These are phyloP conservation scores for Apogon talboti DNA, from an alignment of 2,797 vertebrate genomes.

Conservation along the genomic window DNA sequence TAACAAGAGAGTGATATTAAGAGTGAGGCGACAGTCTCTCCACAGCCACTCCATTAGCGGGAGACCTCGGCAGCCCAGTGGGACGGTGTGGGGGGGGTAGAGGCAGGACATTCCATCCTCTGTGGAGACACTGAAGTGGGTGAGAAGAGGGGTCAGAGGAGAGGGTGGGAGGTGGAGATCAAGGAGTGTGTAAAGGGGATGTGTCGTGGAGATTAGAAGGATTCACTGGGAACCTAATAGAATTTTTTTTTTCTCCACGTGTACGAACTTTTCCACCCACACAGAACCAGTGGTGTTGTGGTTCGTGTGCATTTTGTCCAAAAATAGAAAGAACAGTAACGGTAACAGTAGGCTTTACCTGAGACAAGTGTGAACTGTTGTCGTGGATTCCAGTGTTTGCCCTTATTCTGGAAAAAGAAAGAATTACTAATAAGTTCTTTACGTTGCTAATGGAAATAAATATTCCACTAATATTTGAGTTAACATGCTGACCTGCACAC, in stretches of 20 bases:
- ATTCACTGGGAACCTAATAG: conserved; percentile 52
- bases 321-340: no score
- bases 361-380: no score
- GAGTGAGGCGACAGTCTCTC: conserved; percentile 71
- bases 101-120: conserved; percentile 69
- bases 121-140: conserved; percentile 62
- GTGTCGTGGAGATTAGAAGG: conserved; percentile 73
- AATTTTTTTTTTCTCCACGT: neutral
- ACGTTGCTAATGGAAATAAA: no score
- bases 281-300: no score
- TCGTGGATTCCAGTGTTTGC: no score
- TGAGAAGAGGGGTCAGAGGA: conserved; percentile 63
- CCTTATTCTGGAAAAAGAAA: no score
- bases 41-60: conserved; percentile 65
- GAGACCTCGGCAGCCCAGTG: conserved; percentile 52
- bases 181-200: conserved; percentile 75
- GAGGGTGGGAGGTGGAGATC: conserved; percentile 66
- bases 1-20: conserved; percentile 84
- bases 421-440: no score
- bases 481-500: no score
- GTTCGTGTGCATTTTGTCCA: no score
- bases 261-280: no score
- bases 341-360: no score
- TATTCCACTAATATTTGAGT: no score
- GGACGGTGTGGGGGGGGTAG: conserved; percentile 42